phyloP scores from a whole-genome alignment of 2,797 vertebrate genomes.

The Epinephelus awoara region DNA sequence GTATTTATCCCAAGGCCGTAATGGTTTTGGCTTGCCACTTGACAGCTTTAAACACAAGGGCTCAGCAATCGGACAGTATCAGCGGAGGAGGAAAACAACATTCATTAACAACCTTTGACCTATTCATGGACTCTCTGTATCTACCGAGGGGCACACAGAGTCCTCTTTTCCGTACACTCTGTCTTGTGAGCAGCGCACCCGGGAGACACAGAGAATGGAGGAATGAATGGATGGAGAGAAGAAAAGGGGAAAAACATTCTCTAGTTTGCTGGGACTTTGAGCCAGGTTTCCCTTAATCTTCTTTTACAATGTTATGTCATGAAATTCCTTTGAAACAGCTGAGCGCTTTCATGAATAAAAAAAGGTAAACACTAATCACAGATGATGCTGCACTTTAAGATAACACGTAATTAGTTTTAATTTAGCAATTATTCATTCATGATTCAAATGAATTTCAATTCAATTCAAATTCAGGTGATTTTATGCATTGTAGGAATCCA shows the following conservation, averaged over 20 bases:
- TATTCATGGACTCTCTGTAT: slow-evolving; percentile 45
- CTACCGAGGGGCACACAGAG: slow-evolving; percentile 17
- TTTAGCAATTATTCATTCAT: slow-evolving; percentile 27
- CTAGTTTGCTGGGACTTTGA: background rate
- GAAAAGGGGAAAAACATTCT: slow-evolving; percentile 1
- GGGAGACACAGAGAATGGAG: slow-evolving; percentile 11
- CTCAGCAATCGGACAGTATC: slow-evolving; percentile 66
- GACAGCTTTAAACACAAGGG: slow-evolving; percentile 70
- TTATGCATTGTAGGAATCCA: background rate
- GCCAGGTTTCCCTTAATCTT: slow-evolving; percentile 15
- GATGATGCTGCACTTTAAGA: background rate
- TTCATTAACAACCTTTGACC: slow-evolving; percentile 75
- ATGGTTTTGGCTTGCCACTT: slow-evolving; percentile 61
- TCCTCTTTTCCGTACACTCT: slow-evolving; percentile 25
- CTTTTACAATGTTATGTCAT: slow-evolving; percentile 12
- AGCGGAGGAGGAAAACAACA: slow-evolving; percentile 60
- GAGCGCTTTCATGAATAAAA: slow-evolving; percentile 23
- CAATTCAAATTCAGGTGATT: background rate
- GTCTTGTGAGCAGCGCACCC: slow-evolving; percentile 30
- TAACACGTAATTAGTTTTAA: slow-evolving; percentile 20
- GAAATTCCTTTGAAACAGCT: slow-evolving; percentile 16
- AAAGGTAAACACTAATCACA: slow-evolving; percentile 6
- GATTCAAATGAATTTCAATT: background rate
- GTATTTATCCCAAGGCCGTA: slow-evolving; percentile 64
- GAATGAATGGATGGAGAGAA: slow-evolving; percentile 18